Percentiles rank a stretch among this genome's conserved stretches.
phyloP scores from a whole-genome alignment of 2,113 vertebrate species.

The Equus quagga region DNA sequence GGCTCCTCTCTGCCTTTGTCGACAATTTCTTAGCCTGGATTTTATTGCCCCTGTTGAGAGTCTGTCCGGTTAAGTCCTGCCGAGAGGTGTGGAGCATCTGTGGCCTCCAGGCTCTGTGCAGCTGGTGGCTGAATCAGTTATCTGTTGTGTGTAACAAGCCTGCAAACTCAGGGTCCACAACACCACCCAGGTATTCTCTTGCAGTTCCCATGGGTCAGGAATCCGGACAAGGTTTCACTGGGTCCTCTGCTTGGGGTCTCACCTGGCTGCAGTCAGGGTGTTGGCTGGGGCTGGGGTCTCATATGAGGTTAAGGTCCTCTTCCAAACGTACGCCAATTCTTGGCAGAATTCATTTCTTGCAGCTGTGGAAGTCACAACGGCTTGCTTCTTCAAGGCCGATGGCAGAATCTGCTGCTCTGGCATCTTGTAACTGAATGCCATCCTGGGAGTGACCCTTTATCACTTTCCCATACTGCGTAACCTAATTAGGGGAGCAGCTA shows the following conservation, averaged over 20 bases:
- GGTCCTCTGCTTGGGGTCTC: neutral
- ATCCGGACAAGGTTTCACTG: too few relatives aligned
- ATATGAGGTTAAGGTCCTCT: neutral
- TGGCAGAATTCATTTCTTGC: neutral
- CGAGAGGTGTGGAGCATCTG: neutral
- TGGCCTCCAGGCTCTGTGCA: neutral
- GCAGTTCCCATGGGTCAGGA: neutral
- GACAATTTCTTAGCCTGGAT: neutral
- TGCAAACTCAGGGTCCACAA: neutral
- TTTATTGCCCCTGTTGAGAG: neutral
- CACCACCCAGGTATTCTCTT: fast-evolving
- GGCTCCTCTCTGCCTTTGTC: neutral
- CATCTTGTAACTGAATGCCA: neutral
- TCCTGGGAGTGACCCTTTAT: fast-evolving
- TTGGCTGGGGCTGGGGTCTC: neutral
- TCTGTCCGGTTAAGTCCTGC: neutral
- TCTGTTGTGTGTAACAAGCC: neutral
- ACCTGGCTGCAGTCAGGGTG: too few relatives aligned
- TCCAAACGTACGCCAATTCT: neutral
- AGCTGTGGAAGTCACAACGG: neutral
- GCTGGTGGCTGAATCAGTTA: neutral
- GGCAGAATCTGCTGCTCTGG: neutral
- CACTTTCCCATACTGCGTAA: too few relatives aligned
- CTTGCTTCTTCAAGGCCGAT: neutral
- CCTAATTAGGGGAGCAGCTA: neutral